Evolutionary conservation across 2,888 invertebrate species (phyloP).

Genomic region (Notocelia uddmanniana): DNA sequence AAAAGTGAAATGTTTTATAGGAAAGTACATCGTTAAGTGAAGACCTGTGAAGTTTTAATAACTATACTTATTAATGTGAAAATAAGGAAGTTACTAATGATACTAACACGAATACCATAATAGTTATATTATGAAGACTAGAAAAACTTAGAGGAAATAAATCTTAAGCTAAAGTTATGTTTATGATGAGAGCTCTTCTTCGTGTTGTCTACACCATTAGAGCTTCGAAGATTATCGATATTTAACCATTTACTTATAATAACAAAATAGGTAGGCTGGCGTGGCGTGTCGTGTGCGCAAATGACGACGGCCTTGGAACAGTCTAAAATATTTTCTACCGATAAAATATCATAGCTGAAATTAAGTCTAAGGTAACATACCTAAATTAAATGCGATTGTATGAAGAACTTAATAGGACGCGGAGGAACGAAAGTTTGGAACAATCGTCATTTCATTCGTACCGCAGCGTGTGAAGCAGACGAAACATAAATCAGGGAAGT

Average conservation of each 20-base stretch:
- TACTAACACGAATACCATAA: not conserved
- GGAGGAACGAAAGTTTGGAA: not conserved
- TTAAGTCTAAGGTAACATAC: no score
- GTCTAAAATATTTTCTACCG: no score
- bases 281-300: no score
- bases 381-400: no score
- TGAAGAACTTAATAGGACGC: no score
- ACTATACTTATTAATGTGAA: not conserved
- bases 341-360: no score
- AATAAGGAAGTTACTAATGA: not conserved
- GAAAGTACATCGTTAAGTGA: conserved; percentile 1
- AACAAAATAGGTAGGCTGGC: no score
- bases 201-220: not conserved
- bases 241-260: no score
- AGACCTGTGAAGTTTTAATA: not conserved
- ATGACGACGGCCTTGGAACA: no score
- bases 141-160: not conserved
- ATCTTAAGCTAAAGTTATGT: not conserved
- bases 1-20: conserved; percentile 41
- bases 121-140: not conserved
- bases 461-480: conserved; percentile 17
- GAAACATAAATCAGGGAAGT: not conserved
- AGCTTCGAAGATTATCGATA: not conserved
- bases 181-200: not conserved
- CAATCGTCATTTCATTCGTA: conserved; percentile 16